Conservation (phyloP, 2,888 invertebrate species). For the Heteromyza rotundicornis region DNA sequence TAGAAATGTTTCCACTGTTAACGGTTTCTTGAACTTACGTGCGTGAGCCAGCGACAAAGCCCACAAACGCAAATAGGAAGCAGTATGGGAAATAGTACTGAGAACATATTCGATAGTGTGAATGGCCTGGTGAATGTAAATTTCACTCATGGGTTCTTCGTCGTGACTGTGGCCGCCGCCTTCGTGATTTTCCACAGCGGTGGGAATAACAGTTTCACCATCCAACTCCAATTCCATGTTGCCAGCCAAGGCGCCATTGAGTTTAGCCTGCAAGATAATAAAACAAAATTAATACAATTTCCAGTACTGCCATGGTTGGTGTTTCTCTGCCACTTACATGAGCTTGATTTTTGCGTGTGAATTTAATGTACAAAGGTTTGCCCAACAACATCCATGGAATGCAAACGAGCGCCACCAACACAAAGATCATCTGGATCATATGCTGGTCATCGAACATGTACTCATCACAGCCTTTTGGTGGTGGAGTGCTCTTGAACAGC, state of each 20-base stretch:
- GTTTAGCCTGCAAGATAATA: conserved; percentile 44
- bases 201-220: conserved; percentile 42
- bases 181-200: conserved; percentile 38
- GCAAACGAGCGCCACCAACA: conserved; percentile 82
- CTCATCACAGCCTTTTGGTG: conserved; percentile 64
- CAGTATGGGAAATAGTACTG: conserved; percentile 94
- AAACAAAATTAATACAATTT: conserved; percentile 9
- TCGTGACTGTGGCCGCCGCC: conserved; percentile 57
- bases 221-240: conserved; percentile 72
- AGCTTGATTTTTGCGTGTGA: conserved; percentile 44
- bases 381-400: conserved; percentile 94
- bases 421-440: conserved; percentile 76
- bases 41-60: conserved; percentile 94
- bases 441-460: conserved; percentile 77
- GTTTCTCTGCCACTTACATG: not conserved
- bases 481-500: conserved; percentile 67
- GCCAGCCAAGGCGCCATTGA: conserved; percentile 71
- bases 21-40: conserved; percentile 75
- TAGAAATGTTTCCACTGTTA: not conserved
- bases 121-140: conserved; percentile 91
- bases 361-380: conserved; percentile 81
- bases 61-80: conserved; percentile 95
- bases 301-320: not conserved
- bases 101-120: conserved; percentile 97
- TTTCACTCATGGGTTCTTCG: conserved; percentile 78